Percentiles rank a stretch among this genome's conserved stretches.
Evolutionary conservation across 2,797 vertebrate genomes (phyloP).

Genomic region (Gila robusta): DNA sequence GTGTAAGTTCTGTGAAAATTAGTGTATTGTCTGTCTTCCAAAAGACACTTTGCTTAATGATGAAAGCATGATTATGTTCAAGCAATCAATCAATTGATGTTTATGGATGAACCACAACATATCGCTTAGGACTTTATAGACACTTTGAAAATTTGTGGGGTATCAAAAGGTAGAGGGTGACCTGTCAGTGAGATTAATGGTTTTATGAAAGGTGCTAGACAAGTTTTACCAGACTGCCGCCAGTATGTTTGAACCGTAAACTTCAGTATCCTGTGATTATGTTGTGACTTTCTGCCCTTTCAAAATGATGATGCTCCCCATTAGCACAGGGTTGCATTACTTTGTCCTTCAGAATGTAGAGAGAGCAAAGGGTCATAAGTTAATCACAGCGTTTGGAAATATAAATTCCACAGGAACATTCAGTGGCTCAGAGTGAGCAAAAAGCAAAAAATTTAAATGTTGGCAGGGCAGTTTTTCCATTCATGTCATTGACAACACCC

Average conservation of each 20-base stretch:
- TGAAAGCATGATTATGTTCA: neutral
- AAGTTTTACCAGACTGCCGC: constrained; percentile 7
- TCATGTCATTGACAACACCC: constrained; percentile 3
- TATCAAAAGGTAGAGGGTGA: neutral
- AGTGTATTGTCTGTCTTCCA: neutral
- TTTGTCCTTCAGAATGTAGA: neutral
- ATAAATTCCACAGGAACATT: neutral
- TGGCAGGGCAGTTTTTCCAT: constrained; percentile 8
- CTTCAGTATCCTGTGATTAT: neutral
- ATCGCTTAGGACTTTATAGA: neutral
- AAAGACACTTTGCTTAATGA: neutral
- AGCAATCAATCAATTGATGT: neutral
- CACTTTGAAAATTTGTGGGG: neutral
- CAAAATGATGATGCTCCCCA: neutral
- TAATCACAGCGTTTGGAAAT: constrained; percentile 9
- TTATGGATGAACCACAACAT: neutral
- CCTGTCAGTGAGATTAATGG: neutral
- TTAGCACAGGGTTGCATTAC: constrained; percentile 5
- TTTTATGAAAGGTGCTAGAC: neutral
- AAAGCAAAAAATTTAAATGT: constrained; percentile 18
- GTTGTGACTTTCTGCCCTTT: constrained; percentile 22
- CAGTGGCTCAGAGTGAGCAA: neutral
- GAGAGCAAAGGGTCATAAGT: constrained; percentile 6
- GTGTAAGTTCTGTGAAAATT: neutral
- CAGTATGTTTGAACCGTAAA: neutral